Conservation (phyloP, 2,113 vertebrate genomes). For the human (Homo sapiens) region GRCh38 chr14:25241501-25242000, state of each 20-base stretch:
- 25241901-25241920: constrained; percentile 20
- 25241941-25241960: background rate
- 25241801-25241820: constrained; percentile 56
- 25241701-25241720: constrained; percentile 64
- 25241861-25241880: constrained; percentile 38
- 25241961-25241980: constrained; percentile 28
- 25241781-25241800: constrained; percentile 20
- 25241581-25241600: constrained; percentile 67
- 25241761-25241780: constrained; percentile 60
- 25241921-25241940: background rate
- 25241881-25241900: constrained; percentile 39
- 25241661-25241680: constrained; percentile 42
- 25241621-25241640: constrained; percentile 57
- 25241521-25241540: constrained; percentile 53
- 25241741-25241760: constrained; percentile 1
- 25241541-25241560: constrained; percentile 62
- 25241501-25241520: constrained; percentile 33
- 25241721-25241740: constrained; percentile 64
- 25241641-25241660: constrained; percentile 62
- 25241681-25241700: constrained; percentile 59
- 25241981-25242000: background rate
- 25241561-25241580: constrained; percentile 54
- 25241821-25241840: constrained; percentile 50
- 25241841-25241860: background rate
- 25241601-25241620: constrained; percentile 72